Percentiles rank a stretch among this genome's conserved stretches.
These are phyloP conservation scores for Vombatus ursinus DNA, from an alignment of 2,113 vertebrate species.

Conservation along the genomic window DNA sequence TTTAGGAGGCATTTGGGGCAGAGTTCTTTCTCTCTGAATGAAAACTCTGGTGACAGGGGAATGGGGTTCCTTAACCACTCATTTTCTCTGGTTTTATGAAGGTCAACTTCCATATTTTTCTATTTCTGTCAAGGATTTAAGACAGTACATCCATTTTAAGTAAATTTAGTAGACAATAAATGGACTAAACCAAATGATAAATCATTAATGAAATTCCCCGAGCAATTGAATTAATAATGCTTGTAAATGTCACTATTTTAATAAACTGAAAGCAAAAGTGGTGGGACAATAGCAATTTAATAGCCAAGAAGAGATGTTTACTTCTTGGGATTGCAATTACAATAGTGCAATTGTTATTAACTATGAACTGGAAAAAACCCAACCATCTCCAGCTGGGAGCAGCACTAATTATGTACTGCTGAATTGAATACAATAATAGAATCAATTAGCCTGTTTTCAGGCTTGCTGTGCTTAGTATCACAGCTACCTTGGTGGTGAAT, in stretches of 20 bases:
- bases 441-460: not conserved
- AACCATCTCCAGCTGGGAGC: not conserved
- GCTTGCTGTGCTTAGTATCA: not conserved
- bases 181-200: not conserved
- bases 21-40: not conserved
- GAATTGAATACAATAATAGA: not conserved
- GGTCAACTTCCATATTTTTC: not conserved
- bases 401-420: not conserved
- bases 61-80: not conserved
- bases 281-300: not conserved
- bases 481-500: not conserved
- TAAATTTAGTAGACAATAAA: not conserved
- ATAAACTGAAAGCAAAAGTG: not conserved
- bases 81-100: not conserved
- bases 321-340: not conserved
- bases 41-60: not conserved
- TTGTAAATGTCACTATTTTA: conserved; percentile 4
- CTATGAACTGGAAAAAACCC: not conserved
- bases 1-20: not conserved
- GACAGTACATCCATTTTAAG: conserved; percentile 6
- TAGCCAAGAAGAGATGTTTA: not conserved
- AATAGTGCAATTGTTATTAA: not conserved
- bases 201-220: not conserved
- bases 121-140: not conserved
- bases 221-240: conserved; percentile 16